Evolutionary conservation across 2,888 invertebrate genomes (phyloP), one percentile per base, ranked within the genome.

Genomic region (Cinara cedri): DNA sequence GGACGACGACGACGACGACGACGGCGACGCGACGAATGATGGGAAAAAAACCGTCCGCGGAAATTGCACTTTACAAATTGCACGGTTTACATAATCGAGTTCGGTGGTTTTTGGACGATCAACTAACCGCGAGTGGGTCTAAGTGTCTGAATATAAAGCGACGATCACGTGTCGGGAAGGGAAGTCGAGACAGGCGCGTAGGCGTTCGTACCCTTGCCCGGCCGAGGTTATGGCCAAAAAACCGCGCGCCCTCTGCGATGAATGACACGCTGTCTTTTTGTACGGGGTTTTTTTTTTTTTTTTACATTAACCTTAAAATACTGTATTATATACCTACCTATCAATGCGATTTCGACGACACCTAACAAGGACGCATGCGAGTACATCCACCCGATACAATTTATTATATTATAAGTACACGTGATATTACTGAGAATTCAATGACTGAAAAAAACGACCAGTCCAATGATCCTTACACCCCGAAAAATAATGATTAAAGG

Each of bases 181-280:
- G 26, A 57, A 24, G 26, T 42, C 44, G 54, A 16, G 66, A 55
- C 76, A 60, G 49, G 68, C 76, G 76, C 76, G 46, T 21, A 19
- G 13, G 8, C 9, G n/a, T 24, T 54, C 44, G 44, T 65, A 55
- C 65, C 42, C 75, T 65, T 55, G n/a, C 51, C 46, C 16, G 34
- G 34, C 16, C 42, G 51, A 74, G 74, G 74, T 74, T 63, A 74
- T 51, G 74, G 74, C 51, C 74, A 63, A 63, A 63, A 63, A 21
- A 34, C 49, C 62, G 62, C 6, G 14, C 19, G 44, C 71, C 72
- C 72, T 26, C 44, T 13, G 10, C 60, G 16, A 26, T 26, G 60
- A 26, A 34, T 60, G 26, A 60, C 26, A 57, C n/a, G n/a, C 9
- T 26, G 57, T 60, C 57, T 55, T 55, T 55, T 60, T 8, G 19